phyloP scores from a whole-genome alignment of 2,113 vertebrate species.

The Pionites leucogaster region DNA sequence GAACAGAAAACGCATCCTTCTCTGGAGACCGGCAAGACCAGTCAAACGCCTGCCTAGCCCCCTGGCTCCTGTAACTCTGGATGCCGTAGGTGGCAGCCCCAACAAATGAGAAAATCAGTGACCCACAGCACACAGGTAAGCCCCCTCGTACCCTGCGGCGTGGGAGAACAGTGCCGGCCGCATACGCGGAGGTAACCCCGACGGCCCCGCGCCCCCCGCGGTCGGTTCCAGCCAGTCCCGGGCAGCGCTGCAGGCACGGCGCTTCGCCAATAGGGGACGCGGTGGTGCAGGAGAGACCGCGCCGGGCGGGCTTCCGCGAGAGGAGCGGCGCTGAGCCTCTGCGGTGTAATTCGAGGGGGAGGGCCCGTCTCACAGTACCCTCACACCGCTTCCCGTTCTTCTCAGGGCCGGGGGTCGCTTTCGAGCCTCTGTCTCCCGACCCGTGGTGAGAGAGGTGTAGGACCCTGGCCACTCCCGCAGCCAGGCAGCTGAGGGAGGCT shows the following conservation, averaged over 20 bases:
- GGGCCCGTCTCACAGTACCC: accelerated
- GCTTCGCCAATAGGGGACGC: neutral
- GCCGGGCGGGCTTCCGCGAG: accelerated
- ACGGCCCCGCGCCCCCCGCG: too few species aligned
- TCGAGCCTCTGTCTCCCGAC: accelerated
- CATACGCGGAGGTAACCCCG: accelerated
- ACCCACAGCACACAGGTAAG: accelerated
- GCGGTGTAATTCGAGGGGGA: neutral
- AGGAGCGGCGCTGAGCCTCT: accelerated
- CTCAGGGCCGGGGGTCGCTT: accelerated
- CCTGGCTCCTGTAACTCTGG: too few species aligned
- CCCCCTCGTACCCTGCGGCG: accelerated
- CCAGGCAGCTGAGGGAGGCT: accelerated
- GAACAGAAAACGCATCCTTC: neutral
- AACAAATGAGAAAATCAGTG: accelerated
- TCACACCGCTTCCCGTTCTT: accelerated
- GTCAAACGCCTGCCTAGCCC: accelerated
- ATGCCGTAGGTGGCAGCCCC: too few species aligned
- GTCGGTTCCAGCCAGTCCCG: neutral
- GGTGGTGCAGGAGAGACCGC: neutral
- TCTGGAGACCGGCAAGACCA: too few species aligned
- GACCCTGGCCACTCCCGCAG: accelerated
- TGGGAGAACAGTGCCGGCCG: accelerated
- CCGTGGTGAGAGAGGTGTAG: neutral
- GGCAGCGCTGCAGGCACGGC: neutral